Evolutionary conservation across 2,113 vertebrate genomes (phyloP).

Genomic region (Otis tarda): DNA sequence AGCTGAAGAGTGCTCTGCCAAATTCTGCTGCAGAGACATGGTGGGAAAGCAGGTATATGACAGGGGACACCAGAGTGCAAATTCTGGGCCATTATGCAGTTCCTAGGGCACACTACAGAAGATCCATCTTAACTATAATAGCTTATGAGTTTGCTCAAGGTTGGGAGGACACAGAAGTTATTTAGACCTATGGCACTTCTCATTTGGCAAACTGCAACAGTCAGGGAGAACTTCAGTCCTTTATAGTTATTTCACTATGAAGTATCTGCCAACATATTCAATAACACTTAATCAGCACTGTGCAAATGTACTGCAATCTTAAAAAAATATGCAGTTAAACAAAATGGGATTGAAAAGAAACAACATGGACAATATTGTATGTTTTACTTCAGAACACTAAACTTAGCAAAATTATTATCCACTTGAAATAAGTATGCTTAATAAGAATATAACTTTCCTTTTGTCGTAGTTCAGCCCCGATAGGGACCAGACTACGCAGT

Average conservation of each 20-base stretch:
- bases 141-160: neutral
- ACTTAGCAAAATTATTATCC: neutral
- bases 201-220: neutral
- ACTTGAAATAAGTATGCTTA: neutral
- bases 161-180: neutral
- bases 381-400: neutral
- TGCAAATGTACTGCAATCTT: neutral
- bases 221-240: neutral
- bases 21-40: accelerated
- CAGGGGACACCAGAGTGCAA: accelerated
- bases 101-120: neutral
- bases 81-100: neutral
- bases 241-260: neutral
- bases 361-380: neutral
- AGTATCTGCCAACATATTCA: neutral
- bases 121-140: neutral
- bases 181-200: neutral
- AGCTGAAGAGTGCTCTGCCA: too few species aligned
- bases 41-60: accelerated
- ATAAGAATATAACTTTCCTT: neutral
- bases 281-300: neutral
- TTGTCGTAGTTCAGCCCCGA: too few species aligned
- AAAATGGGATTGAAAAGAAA: neutral
- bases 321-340: neutral
- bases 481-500: too few species aligned